Conservation (phyloP, 2,888 invertebrate genomes). For the Smittia aterrima region DNA sequence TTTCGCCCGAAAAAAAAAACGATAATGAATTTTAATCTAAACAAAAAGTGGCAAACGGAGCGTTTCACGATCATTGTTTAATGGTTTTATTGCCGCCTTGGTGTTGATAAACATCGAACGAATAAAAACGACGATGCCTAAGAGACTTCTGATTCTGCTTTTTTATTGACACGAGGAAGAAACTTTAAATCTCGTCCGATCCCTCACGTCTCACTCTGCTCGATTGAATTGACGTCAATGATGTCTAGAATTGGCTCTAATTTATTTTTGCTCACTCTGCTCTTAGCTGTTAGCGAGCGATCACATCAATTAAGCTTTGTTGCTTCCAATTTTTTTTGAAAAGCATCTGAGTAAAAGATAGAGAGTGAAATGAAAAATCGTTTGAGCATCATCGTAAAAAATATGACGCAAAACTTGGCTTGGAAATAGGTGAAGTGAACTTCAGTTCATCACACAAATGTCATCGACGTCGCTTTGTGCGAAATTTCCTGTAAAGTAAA, state of each 20-base stretch:
- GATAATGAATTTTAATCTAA: background rate
- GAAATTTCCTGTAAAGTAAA: background rate
- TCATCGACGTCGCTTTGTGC: background rate
- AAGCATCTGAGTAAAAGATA: background rate
- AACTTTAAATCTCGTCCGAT: background rate
- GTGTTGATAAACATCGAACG: background rate
- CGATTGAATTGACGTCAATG: conserved; percentile 4
- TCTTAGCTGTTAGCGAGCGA: background rate
- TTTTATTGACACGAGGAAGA: no score
- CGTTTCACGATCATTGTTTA: background rate
- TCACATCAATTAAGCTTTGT: conserved; percentile 11
- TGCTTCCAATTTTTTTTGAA: background rate
- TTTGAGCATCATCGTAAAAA: background rate
- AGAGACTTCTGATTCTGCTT: background rate
- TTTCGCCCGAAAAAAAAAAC: background rate
- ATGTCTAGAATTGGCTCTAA: background rate
- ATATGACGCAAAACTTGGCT: background rate
- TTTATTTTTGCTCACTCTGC: background rate
- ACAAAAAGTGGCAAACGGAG: background rate
- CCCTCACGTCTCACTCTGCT: background rate
- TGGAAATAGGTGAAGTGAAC: background rate
- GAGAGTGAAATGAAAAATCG: background rate
- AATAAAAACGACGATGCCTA: background rate
- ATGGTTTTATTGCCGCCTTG: background rate
- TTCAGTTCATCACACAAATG: background rate